Conservation (phyloP, 92 coral and sea anemone genomes). For the Epizoanthus ramosus region DNA sequence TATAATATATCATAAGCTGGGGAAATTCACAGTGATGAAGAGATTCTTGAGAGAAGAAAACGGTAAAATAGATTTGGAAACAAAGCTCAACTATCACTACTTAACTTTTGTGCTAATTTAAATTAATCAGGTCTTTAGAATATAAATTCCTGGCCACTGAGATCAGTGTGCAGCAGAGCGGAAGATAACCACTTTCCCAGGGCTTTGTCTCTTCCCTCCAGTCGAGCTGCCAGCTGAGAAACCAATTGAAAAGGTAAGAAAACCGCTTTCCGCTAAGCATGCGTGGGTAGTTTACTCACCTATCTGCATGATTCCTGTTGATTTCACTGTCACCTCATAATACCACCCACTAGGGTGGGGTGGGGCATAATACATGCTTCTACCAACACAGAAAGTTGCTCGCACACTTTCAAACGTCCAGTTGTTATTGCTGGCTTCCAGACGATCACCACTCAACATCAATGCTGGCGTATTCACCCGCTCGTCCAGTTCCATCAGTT, state of each 20-base stretch:
- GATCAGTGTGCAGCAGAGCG: neutral
- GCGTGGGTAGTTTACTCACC: conserved; percentile 48
- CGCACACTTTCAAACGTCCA: conserved; percentile 99
- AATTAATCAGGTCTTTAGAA: neutral
- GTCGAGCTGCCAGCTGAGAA: no score
- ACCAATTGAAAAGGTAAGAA: no score
- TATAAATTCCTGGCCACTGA: no score
- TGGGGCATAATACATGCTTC: conserved; percentile 60
- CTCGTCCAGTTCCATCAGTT: conserved; percentile 77
- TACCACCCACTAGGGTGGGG: conserved; percentile 95
- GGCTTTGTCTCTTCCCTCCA: no score
- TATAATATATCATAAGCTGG: no score
- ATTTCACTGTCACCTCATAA: conserved; percentile 91
- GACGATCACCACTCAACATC: conserved; percentile 85
- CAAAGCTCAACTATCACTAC: neutral
- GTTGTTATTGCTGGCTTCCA: conserved; percentile 86
- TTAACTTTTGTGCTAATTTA: neutral
- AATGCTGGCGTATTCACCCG: conserved; percentile 83
- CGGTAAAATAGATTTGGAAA: neutral
- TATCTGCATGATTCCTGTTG: conserved; percentile 88
- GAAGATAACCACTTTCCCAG: no score
- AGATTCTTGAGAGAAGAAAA: no score
- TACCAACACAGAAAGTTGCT: conserved; percentile 87
- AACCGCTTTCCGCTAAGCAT: no score
- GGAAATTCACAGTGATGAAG: no score